Base-by-base conservation (phyloP, 2,797 vertebrate genomes). In the Melanotaenia pygmaea region DNA sequence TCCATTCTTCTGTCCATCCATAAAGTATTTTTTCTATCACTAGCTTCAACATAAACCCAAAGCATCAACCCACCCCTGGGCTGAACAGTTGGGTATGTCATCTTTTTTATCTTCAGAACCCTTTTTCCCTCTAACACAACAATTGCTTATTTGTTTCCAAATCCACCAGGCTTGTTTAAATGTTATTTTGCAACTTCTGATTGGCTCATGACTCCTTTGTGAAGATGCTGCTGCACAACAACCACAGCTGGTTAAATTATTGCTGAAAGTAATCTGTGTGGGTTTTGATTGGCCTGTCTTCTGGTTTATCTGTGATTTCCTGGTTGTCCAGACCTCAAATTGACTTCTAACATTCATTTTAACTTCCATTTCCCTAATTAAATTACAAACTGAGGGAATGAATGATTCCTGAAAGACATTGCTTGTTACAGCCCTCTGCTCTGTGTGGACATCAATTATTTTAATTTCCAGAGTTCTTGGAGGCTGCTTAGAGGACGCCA, bases 391-490 rank as follows among this genome's bases (percentile, higher is more conserved):
- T 16, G 13, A 7, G n/a, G 7, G 3, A 70, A 53, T 16, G 45
- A 22, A 34, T 22, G 26, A 38, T 22, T 50, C 9, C 35, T 43
- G 24, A 67, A 57, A 14, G 2, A 22, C 54, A 57, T 30, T 57
- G 54, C 28, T 30, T 56, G 24, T 18, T 43, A 62, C 30, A 62
- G 35, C 35, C 35, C 40, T 32, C 26, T 40, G 22, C 22, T 59
- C 57, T 67, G 50, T 59, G 35, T 40, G n/a, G 68, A 11, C 59
- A 43, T 62, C 54, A 50, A 16, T 64, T 65, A 72, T 65, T 65
- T 58, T 30, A 51, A 65, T 72, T 64, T 59, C 37, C 34, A 7
- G 56, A n/a, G 34, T 64, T 56, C 54, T 59, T 20, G 11, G 30
- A 45, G 6, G 61, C 40, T 37, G 43, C 57, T 65, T 47, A 32